A percentile compares a stretch with the other conserved stretches of the same genome.
phyloP scores from a whole-genome alignment of 1,140 invertebrate genomes.

The Aleiodes sp. region DNA sequence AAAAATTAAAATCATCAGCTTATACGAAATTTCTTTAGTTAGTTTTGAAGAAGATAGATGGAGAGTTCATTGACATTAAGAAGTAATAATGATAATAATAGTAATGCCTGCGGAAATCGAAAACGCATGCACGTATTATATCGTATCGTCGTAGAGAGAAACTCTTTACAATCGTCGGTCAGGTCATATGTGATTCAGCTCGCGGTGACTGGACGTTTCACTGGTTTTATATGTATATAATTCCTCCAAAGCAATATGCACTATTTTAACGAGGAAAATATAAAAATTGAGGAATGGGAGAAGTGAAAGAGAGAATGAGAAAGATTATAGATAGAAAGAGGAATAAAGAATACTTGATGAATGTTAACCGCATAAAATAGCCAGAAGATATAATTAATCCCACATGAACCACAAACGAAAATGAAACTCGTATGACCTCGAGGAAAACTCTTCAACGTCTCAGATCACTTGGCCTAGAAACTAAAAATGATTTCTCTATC shows the following conservation, averaged over 20 bases:
- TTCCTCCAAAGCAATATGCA: not conserved
- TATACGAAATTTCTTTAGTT: too few species aligned
- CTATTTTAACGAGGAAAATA: not conserved
- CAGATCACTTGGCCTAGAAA: slow-evolving; percentile 30
- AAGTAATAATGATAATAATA: not conserved
- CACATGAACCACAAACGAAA: slow-evolving; percentile 21
- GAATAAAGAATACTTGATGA: not conserved
- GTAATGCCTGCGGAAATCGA: slow-evolving; percentile 2
- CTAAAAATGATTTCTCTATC: slow-evolving; percentile 33
- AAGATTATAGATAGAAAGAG: too few species aligned
- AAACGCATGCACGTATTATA: not conserved
- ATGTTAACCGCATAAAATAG: slow-evolving; percentile 2
- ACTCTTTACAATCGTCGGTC: not conserved
- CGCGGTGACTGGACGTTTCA: slow-evolving; percentile 10
- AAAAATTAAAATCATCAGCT: too few species aligned
- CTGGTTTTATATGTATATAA: slow-evolving; percentile 4
- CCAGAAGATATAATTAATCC: slow-evolving; percentile 13
- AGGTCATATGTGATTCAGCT: slow-evolving; percentile 1
- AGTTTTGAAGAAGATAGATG: not conserved
- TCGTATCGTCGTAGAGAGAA: not conserved
- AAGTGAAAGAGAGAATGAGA: too few species aligned
- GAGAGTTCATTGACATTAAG: not conserved
- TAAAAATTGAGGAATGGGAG: too few species aligned
- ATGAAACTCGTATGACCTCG: slow-evolving; percentile 31
- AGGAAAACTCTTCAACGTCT: slow-evolving; percentile 19